phyloP scores from a whole-genome alignment of 2,888 invertebrate species.

The Drosophila paranaensis region DNA sequence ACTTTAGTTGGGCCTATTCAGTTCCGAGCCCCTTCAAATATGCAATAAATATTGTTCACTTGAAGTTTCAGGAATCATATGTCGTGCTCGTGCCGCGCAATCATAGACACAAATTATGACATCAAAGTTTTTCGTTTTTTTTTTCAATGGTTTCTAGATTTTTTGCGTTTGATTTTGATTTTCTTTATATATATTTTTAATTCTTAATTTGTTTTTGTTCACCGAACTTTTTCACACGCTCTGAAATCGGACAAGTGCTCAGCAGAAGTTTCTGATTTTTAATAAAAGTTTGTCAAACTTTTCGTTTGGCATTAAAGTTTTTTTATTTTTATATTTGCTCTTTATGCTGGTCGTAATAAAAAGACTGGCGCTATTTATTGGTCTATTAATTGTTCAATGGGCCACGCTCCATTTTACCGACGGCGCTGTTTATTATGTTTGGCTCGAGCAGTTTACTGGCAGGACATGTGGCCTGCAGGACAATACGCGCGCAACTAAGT shows the following conservation, averaged over 20 bases:
- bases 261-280: conserved; percentile 28
- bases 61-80: conserved; percentile 5
- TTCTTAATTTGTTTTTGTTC: conserved; percentile 5
- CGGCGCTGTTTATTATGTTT: conserved; percentile 8
- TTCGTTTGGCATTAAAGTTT: not conserved
- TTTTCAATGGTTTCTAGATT: conserved; percentile 12
- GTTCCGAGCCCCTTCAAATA: not conserved
- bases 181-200: not conserved
- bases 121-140: conserved; percentile 13
- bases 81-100: not conserved
- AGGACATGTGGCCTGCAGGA: conserved; percentile 47
- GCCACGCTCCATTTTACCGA: conserved; percentile 8
- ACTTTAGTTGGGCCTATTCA: not conserved
- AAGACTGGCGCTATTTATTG: not conserved
- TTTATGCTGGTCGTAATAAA: not conserved
- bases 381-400: conserved; percentile 10
- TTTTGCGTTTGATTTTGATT: not conserved
- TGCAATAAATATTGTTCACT: conserved; percentile 4
- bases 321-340: not conserved
- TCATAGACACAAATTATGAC: conserved; percentile 5
- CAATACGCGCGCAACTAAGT: conserved; percentile 69
- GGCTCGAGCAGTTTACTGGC: not conserved
- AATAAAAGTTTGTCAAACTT: conserved; percentile 33
- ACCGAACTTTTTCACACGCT: conserved; percentile 13
- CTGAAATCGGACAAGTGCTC: conserved; percentile 24